These are phyloP conservation scores for Blastobasis adustella DNA, from an alignment of 2,888 invertebrate genomes.

Conservation along the genomic window DNA sequence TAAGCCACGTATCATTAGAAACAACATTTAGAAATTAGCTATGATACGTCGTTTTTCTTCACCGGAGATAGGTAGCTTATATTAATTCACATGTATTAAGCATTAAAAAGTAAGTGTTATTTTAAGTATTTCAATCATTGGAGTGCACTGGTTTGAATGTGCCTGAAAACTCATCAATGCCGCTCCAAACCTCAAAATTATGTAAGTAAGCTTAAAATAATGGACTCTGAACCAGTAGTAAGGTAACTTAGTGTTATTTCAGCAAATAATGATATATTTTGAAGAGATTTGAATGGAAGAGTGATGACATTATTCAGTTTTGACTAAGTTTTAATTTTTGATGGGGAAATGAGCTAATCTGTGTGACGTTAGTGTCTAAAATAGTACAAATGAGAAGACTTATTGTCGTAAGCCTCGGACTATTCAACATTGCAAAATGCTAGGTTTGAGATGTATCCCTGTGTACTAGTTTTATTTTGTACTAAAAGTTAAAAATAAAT, in stretches of 20 bases:
- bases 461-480: slow-evolving; percentile 77
- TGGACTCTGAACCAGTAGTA: slow-evolving; percentile 53
- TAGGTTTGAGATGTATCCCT: slow-evolving; percentile 76
- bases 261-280: slow-evolving; percentile 41
- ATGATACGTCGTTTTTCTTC: too few relatives aligned
- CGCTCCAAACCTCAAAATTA: slow-evolving; percentile 74
- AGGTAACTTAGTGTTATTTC: slow-evolving; percentile 41
- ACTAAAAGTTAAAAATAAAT: slow-evolving; percentile 76
- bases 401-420: slow-evolving; percentile 75
- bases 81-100: too few relatives aligned
- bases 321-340: slow-evolving; percentile 60
- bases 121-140: slow-evolving; percentile 62
- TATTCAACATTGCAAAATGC: slow-evolving; percentile 73
- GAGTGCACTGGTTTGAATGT: slow-evolving; percentile 69
- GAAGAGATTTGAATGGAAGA: slow-evolving; percentile 53
- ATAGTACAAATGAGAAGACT: slow-evolving; percentile 77
- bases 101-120: slow-evolving; percentile 23
- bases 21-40: too few relatives aligned
- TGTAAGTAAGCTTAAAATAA: slow-evolving; percentile 51
- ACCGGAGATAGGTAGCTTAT: too few relatives aligned
- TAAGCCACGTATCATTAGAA: too few relatives aligned
- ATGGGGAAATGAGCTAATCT: slow-evolving; percentile 67
- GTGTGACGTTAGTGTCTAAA: slow-evolving; percentile 75
- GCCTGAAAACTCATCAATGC: slow-evolving; percentile 71
- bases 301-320: slow-evolving; percentile 74